Base-by-base conservation (phyloP, 2,888 invertebrate species). In the Drosophila colorata region DNA sequence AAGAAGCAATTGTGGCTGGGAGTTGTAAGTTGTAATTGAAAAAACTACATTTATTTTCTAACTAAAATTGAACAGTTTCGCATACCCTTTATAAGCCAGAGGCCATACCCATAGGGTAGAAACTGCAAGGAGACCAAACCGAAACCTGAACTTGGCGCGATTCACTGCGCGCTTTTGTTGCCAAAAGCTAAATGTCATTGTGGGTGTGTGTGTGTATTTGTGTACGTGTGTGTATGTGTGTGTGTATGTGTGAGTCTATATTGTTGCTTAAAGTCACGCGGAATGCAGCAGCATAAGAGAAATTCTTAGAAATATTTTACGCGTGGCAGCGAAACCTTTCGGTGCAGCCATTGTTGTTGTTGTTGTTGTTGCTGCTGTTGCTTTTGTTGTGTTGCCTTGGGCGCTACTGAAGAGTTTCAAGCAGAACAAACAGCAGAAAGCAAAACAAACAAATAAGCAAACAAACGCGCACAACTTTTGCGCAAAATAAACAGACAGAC, bases 261-360 rank as follows among this genome's bases (percentile, higher is more conserved):
- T 47, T 18, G 35, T 46, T 59, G 69, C 70, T 74, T 74, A 59
- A 79, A 79, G 80, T 88, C 88, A 88, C 83, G 74, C 83, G 76
- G 74, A 80, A 82, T 76, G 86, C 78, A 64, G 64, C 38, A 57
- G 69, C 83, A 68, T 53, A 64, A 49, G 56, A 63, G 56, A 68
- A 74, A 80, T 86, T 79, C 84, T 72, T 43, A 76, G 77, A 87
- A 74, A 87, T 83, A 87, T 87, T 87, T 80, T 69, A 84, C 88
- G 88, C 83, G 87, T 88, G 80, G 53, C 87, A 80, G 70, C 58
- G 69, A 46, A 71, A 74, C 63, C 69, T 63, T 72, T 76, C 80
- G 72, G 67, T 81, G 68, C 59, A 57, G 60, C 49, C 46, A 60
- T 78, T 60, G 46, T 59, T 69, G 18, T 52, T 35, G 35, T 78